Evolutionary conservation across 2,113 vertebrate species (phyloP).

Genomic region (Cololabis saira): DNA sequence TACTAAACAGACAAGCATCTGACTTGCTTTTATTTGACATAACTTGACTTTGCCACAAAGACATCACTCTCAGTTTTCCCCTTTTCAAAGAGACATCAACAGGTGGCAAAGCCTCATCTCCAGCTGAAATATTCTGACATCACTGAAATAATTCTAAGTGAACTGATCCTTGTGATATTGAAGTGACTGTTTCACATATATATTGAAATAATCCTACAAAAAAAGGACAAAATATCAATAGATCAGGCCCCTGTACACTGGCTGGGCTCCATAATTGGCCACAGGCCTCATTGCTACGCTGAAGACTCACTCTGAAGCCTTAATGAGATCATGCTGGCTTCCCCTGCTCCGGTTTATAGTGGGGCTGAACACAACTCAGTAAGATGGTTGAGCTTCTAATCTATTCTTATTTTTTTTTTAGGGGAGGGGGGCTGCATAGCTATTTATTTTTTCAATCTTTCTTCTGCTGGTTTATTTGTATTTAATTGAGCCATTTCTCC

Average conservation of each 20-base stretch:
- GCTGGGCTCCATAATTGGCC: constrained; percentile 43
- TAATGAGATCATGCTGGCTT: constrained; percentile 67
- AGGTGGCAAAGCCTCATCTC: not conserved
- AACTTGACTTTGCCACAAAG: too few relatives aligned
- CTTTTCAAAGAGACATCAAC: not conserved
- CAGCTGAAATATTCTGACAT: not conserved
- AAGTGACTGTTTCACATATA: constrained; percentile 18
- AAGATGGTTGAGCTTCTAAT: constrained; percentile 42
- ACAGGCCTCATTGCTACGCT: constrained; percentile 61
- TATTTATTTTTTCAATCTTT: constrained; percentile 24
- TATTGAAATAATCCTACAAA: constrained; percentile 37
- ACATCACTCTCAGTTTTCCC: not conserved
- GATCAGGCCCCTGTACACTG: constrained; percentile 12
- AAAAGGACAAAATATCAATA: constrained; percentile 34
- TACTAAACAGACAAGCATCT: too few relatives aligned
- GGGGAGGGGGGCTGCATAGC: not conserved
- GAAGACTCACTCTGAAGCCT: constrained; percentile 33
- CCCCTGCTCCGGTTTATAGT: constrained; percentile 13
- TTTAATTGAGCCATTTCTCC: constrained; percentile 57
- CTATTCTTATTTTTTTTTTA: constrained; percentile 52
- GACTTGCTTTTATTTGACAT: too few relatives aligned
- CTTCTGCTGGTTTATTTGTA: constrained; percentile 36
- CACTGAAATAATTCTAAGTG: constrained; percentile 17
- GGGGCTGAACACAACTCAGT: constrained; percentile 36
- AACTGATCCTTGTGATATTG: constrained; percentile 11